Evolutionary conservation across 2,888 invertebrate genomes (phyloP).

Genomic region (Pandemis heparana): DNA sequence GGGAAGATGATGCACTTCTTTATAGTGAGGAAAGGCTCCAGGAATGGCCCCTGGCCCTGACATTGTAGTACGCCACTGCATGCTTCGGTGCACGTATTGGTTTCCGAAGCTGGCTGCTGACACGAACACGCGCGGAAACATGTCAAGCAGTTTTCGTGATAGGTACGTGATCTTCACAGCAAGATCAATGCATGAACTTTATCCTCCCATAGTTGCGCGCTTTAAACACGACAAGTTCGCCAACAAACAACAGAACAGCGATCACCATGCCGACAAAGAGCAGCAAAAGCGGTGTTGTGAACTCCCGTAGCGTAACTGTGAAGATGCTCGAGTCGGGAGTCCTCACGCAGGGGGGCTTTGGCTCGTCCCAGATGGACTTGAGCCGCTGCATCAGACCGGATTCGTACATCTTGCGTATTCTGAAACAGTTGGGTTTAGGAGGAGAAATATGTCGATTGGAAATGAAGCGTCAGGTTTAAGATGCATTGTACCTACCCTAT

Average conservation of each 20-base stretch:
- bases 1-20: too few relatives aligned
- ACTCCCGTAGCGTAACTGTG: constrained; percentile 85
- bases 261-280: constrained; percentile 78
- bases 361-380: constrained; percentile 85
- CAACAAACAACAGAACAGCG: constrained; percentile 64
- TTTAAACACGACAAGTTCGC: constrained; percentile 60
- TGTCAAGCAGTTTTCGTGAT: too few relatives aligned
- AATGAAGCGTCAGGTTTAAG: too few relatives aligned
- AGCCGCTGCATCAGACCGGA: constrained; percentile 86
- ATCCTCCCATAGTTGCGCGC: constrained; percentile 37
- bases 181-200: constrained; percentile 47
- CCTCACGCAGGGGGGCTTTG: constrained; percentile 85
- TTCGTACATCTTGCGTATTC: constrained; percentile 86
- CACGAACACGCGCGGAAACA: too few relatives aligned
- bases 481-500: too few relatives aligned
- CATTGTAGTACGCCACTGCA: too few relatives aligned
- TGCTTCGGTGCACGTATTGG: too few relatives aligned
- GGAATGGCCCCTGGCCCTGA: too few relatives aligned
- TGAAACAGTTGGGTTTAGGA: constrained; percentile 51
- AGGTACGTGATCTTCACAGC: too few relatives aligned
- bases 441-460: too few relatives aligned
- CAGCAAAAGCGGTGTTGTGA: constrained; percentile 84
- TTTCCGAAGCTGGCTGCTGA: too few relatives aligned
- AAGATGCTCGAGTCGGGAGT: constrained; percentile 75
- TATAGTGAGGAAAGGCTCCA: too few relatives aligned